Conservation (phyloP, 2,797 vertebrate genomes). For the Oophaga sylvatica region DNA sequence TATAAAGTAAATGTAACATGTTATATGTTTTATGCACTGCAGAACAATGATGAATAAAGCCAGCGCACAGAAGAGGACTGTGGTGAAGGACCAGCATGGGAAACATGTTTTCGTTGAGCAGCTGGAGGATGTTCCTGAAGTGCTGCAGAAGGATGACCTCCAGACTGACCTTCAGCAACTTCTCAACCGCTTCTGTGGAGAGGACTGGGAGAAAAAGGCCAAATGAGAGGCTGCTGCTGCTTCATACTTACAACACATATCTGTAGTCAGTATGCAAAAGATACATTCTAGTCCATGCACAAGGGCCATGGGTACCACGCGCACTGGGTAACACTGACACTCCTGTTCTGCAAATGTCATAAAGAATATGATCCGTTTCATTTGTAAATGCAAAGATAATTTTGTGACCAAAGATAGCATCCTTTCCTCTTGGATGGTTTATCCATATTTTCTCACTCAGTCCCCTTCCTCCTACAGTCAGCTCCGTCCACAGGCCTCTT, state of each 20-base stretch:
- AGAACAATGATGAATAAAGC: constrained; percentile 91
- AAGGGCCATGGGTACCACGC: constrained; percentile 53
- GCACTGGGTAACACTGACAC: constrained; percentile 66
- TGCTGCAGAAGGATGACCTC: constrained; percentile 83
- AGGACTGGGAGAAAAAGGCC: constrained; percentile 73
- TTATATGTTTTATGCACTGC: constrained; percentile 33
- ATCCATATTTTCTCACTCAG: constrained; percentile 65
- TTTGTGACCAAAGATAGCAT: constrained; percentile 95
- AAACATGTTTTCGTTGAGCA: constrained; percentile 86
- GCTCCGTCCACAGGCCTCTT: constrained; percentile 82
- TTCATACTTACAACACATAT: constrained; percentile 62
- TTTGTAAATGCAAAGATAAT: constrained; percentile 76
- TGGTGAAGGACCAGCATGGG: constrained; percentile 87
- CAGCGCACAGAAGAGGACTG: constrained; percentile 89
- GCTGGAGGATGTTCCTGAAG: constrained; percentile 84
- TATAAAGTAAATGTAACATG: neutral
- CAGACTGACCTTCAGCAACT: constrained; percentile 89
- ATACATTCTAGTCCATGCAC: constrained; percentile 66
- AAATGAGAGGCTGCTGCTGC: constrained; percentile 71
- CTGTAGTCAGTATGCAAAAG: constrained; percentile 63
- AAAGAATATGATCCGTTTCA: constrained; percentile 63
- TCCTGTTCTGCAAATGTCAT: constrained; percentile 65
- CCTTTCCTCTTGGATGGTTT: constrained; percentile 74
- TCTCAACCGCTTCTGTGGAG: constrained; percentile 84
- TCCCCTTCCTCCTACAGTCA: constrained; percentile 67